Base-by-base conservation (phyloP, 2,888 invertebrate species). In the Byasa hedistus region DNA sequence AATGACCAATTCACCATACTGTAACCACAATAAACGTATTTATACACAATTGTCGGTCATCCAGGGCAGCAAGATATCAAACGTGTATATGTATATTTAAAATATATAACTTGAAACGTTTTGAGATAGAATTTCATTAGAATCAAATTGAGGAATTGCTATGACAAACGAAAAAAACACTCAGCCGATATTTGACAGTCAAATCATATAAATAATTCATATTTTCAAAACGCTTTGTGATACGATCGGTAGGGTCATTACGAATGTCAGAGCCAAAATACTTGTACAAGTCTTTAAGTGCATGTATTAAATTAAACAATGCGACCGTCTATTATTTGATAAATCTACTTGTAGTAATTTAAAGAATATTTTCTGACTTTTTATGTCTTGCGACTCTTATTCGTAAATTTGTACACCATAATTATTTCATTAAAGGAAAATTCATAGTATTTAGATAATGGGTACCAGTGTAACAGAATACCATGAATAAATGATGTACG, bases 1-100 rank as follows among this genome's bases (percentile, higher is more conserved):
- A 66, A 66, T 66, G 21, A 27, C 39, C 60, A 32, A 59, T 55
- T 61, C 54, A 23, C 48, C 15, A 19, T 32, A 23, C 7, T n/a
- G 51, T 12, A 61, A 61, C 52, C 22, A 48, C 23, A 27, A 58
- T 56, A 48, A 60, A 39, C 23, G 21, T 19, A n/a, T 19, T 21
- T 54, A 22, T 22, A 22, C 22, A 22, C 12, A 10, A 15, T n/a
- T n/a, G 15, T 54, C 10, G 22, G 52, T 54, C 52, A 22, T 4
- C 19, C n/a, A 48, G 5, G n/a, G 12, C 12, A n/a, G 48, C 19
- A 48, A n/a, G 8, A n/a, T 48, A 7, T 19, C 4, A 48, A 48
- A 48, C 48, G 8, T 39, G 39, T 15, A 8, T 12, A 39, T 8
- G 12, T 48, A 48, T 48, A 1, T 48, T 48, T n/a, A 48, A 48